Conservation (phyloP, 2,888 invertebrate genomes). For the Drosophila fulvimacula region DNA sequence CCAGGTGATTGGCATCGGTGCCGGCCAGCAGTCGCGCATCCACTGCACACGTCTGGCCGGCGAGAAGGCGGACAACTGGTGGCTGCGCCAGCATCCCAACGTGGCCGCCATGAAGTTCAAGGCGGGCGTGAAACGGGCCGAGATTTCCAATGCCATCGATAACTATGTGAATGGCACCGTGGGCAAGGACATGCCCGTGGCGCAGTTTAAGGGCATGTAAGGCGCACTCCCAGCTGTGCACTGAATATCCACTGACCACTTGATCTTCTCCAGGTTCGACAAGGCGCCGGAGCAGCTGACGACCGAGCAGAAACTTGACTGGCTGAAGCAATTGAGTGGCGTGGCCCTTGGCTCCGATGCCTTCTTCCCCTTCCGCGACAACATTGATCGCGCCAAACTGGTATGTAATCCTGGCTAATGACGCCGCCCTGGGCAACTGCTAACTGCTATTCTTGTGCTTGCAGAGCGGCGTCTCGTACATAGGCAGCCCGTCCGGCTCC, state of each 20-base stretch:
- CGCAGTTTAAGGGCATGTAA: constrained; percentile 91
- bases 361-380: constrained; percentile 99
- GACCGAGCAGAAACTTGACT: constrained; percentile 88
- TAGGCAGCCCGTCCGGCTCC: constrained; percentile 97
- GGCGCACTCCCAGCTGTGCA: constrained; percentile 70
- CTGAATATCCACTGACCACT: background rate
- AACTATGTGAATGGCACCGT: constrained; percentile 96
- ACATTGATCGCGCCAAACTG: constrained; percentile 95
- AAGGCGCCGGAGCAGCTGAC: constrained; percentile 89
- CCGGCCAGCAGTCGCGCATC: constrained; percentile 99
- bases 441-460: constrained; percentile 48
- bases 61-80: constrained; percentile 99
- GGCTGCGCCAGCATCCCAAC: constrained; percentile 96
- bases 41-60: constrained; percentile 99
- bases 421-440: accelerated
- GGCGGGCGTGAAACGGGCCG: constrained; percentile 93
- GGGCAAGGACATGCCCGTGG: constrained; percentile 92
- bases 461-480: constrained; percentile 96
- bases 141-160: constrained; percentile 97
- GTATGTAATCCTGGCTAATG: constrained; percentile 85
- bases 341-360: constrained; percentile 97
- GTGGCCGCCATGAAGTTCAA: constrained; percentile 94
- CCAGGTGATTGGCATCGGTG: constrained; percentile 97
- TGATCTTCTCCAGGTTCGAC: constrained; percentile 77
- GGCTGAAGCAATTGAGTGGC: constrained; percentile 89